phyloP scores from a whole-genome alignment of 2,888 invertebrate species.

The Sicus ferrugineus region DNA sequence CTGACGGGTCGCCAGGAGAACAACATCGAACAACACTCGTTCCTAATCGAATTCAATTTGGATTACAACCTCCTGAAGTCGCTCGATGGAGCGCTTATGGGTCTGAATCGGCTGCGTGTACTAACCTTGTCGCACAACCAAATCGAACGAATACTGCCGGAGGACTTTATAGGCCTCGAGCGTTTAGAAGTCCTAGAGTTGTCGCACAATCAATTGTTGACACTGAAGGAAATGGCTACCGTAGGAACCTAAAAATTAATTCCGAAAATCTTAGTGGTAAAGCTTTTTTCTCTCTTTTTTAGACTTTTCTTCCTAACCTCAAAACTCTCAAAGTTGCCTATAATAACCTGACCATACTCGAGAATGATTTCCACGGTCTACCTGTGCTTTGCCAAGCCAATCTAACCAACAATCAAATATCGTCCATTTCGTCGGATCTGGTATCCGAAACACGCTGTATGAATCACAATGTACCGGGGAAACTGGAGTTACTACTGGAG shows the following conservation, averaged over 20 bases:
- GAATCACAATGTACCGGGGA: constrained; percentile 76
- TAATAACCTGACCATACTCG: constrained; percentile 77
- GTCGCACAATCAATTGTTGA: constrained; percentile 78
- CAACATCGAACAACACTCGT: constrained; percentile 78
- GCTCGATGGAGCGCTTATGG: constrained; percentile 78
- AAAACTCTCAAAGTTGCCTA: constrained; percentile 80
- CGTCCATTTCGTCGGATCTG: constrained; percentile 75
- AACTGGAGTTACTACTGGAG: constrained; percentile 78
- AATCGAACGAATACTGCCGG: constrained; percentile 76
- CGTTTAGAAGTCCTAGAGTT: constrained; percentile 78
- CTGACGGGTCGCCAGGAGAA: constrained; percentile 76
- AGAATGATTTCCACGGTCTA: constrained; percentile 83
- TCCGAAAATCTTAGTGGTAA: background rate
- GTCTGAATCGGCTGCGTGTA: constrained; percentile 75
- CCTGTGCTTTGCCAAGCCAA: constrained; percentile 84
- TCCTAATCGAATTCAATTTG: constrained; percentile 75
- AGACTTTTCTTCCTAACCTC: constrained; percentile 81
- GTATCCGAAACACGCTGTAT: constrained; percentile 83
- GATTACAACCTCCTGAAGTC: constrained; percentile 77
- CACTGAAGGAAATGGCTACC: constrained; percentile 84
- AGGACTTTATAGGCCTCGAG: constrained; percentile 81
- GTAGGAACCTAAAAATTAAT: constrained; percentile 65
- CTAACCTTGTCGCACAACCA: constrained; percentile 80
- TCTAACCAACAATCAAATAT: constrained; percentile 79
- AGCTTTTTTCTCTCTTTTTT: constrained; percentile 38